These are phyloP conservation scores for Melanargia galathea DNA, from an alignment of 2,888 invertebrate genomes.

Conservation along the genomic window DNA sequence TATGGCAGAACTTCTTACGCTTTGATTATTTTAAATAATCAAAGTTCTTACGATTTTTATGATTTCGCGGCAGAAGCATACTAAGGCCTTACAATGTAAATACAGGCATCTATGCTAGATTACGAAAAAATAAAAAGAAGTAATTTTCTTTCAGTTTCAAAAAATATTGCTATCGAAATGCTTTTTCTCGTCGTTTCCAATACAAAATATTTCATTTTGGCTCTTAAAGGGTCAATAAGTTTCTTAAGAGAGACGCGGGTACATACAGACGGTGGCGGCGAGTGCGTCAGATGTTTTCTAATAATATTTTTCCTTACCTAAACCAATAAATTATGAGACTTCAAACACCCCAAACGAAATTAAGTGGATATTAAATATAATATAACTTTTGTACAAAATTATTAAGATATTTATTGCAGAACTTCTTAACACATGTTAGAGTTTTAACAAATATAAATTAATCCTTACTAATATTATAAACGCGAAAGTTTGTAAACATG, in stretches of 20 bases:
- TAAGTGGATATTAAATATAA: background rate
- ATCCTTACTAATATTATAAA: no score
- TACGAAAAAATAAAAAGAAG: background rate
- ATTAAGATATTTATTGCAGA: no score
- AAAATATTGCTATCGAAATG: background rate
- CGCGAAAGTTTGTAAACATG: no score
- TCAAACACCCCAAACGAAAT: background rate
- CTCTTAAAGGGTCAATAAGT: conserved; percentile 4
- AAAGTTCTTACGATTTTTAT: no score
- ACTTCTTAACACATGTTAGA: no score
- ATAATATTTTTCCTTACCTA: background rate
- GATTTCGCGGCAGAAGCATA: no score
- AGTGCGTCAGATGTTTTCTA: background rate
- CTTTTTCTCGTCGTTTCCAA: background rate
- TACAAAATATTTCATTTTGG: conserved; percentile 1
- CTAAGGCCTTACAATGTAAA: no score
- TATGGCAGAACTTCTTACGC: no score
- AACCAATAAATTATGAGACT: conserved; percentile 1
- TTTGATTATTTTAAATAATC: no score
- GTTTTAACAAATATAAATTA: no score
- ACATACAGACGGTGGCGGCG: background rate
- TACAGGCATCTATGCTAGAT: no score
- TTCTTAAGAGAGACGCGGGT: background rate
- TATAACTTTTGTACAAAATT: no score
- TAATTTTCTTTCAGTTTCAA: background rate